Evolutionary conservation across 2,113 vertebrate species (phyloP), one percentile per base, ranked within the genome.

Genomic region (Podocnemis expansa): DNA sequence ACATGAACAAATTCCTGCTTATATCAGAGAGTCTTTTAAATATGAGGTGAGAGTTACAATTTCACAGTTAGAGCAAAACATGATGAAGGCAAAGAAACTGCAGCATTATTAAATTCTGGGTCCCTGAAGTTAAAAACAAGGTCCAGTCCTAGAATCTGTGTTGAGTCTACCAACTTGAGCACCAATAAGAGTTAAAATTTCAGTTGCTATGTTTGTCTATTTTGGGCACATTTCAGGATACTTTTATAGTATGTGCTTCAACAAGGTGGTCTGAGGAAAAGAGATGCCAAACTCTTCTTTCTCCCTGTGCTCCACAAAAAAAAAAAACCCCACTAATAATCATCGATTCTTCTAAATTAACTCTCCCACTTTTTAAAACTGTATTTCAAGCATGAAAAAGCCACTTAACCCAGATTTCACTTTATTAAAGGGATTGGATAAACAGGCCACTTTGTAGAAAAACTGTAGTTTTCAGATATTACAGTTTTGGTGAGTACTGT

Each of bases 101-200:
- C 80, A 92, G 47, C 25, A 52, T 2, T 47, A 83, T 86, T 91
- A 87, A 54, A 88, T 82, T 49, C 41, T 93, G 89, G 80, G 82
- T 76, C 70, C 67, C 25, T 51, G 45, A 25, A 88, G 91, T 81
- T 92, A 88, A 95, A 91, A 95, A n/a, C 83, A 96, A 93, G 88
- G 94, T 60, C 81, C 92, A 94, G 93, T 8, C 60, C 70, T 10
- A 79, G 76, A 88, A 86, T 70, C 89, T 96, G 25, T 95, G 88
- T 94, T 94, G 95, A 95, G 93, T 91, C 96, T 97, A 45, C 83
- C 91, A 55, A 89, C 11, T 79, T 70, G 83, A 91, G 34, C 94
- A 91, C 92, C 94, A 96, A 88, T 60, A 88, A 63, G 94, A 96
- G 88, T 92, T 91, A 93, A 96, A 96, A 95, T 55, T 93, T 89